Evolutionary conservation across 2,888 invertebrate species (phyloP).

Genomic region (Trilocha varians): DNA sequence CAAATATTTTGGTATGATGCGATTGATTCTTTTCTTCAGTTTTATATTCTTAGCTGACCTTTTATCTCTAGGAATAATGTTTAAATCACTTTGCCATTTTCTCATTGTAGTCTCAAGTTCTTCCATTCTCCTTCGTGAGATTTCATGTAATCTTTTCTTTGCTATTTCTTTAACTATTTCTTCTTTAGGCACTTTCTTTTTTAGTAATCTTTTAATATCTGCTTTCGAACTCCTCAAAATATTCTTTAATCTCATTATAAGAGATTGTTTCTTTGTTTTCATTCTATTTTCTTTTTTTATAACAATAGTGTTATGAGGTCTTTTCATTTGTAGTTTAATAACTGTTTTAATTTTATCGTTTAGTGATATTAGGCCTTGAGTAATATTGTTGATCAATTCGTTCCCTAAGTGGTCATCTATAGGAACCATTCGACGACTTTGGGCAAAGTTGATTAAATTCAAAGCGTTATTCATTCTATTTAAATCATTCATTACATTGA

Average conservation of each 20-base stretch:
- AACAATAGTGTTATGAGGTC: not conserved
- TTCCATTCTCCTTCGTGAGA: conserved; percentile 24
- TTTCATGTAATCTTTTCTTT: conserved; percentile 28
- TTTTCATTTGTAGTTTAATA: conserved; percentile 10
- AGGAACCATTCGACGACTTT: conserved; percentile 30
- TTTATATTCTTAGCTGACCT: conserved; percentile 23
- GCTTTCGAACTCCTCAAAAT: conserved; percentile 35
- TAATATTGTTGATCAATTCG: conserved; percentile 23
- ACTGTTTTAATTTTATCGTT: conserved; percentile 24
- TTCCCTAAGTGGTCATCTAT: conserved; percentile 20
- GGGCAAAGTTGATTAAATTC: conserved; percentile 26
- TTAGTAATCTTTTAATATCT: conserved; percentile 29
- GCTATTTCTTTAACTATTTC: conserved; percentile 32
- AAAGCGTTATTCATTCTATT: conserved; percentile 34
- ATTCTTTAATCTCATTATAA: conserved; percentile 36
- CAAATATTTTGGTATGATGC: conserved; percentile 46
- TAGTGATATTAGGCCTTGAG: conserved; percentile 21
- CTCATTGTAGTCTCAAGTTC: conserved; percentile 36
- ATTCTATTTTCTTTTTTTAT: not conserved
- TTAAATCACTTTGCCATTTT: conserved; percentile 41
- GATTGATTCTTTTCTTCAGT: conserved; percentile 31
- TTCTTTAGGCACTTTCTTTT: conserved; percentile 28
- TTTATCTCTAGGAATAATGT: conserved; percentile 24
- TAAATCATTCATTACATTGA: conserved; percentile 31
- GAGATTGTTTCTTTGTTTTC: conserved; percentile 26